These are phyloP conservation scores for Carposina sasakii DNA, from an alignment of 1,140 invertebrate genomes.

Conservation along the genomic window DNA sequence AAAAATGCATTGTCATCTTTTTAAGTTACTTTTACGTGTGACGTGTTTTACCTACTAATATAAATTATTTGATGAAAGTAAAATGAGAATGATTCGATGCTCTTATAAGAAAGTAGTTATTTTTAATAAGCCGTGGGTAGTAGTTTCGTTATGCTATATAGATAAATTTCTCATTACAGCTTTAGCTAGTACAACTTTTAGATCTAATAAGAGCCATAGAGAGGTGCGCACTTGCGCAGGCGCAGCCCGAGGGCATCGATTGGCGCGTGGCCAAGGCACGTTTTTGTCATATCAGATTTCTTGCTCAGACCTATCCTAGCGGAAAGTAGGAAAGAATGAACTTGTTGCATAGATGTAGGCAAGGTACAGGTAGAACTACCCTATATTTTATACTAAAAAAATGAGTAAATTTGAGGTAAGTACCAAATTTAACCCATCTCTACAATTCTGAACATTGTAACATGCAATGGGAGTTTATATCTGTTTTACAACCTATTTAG, in stretches of 20 bases:
- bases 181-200: slow-evolving; percentile 17
- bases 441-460: no score
- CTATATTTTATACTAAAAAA: no score
- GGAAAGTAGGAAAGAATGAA: no score
- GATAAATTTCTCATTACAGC: slow-evolving; percentile 41
- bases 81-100: background rate
- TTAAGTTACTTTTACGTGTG: slow-evolving; percentile 8
- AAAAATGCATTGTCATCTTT: slow-evolving; percentile 22
- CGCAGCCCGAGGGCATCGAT: slow-evolving; percentile 18
- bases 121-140: slow-evolving; percentile 6
- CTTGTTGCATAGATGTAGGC: no score
- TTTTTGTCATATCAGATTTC: slow-evolving; percentile 13
- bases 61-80: slow-evolving; percentile 2
- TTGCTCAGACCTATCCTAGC: no score
- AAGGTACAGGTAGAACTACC: no score
- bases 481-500: no score
- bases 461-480: no score
- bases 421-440: no score
- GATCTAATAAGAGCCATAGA: slow-evolving; percentile 16
- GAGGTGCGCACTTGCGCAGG: slow-evolving; percentile 11
- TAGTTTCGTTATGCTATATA: slow-evolving; percentile 27
- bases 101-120: background rate
- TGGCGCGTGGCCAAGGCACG: slow-evolving; percentile 14
- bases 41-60: slow-evolving; percentile 14
- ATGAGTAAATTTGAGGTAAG: no score